Percentiles rank a stretch among this genome's conserved stretches.
These are phyloP conservation scores for Calameuta idolon DNA, from an alignment of 2,888 invertebrate genomes.

Conservation along the genomic window DNA sequence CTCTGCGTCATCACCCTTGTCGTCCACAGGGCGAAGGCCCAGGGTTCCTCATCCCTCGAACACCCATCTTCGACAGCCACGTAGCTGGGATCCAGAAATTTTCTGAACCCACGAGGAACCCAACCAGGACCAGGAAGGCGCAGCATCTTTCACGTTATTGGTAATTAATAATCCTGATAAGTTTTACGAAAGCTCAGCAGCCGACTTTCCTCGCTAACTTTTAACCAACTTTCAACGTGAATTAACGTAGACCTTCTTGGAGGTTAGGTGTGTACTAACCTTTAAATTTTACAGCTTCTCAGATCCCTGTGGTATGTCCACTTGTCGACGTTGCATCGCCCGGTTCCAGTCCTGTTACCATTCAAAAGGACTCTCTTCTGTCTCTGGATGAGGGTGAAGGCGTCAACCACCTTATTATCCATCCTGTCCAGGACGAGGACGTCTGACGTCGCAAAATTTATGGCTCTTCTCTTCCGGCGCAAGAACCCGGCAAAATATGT, in stretches of 20 bases:
- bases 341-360: not conserved
- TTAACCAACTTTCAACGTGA: not conserved
- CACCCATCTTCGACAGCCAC: not conserved
- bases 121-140: not conserved
- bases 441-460: not conserved
- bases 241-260: not conserved
- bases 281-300: not conserved
- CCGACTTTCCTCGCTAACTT: not conserved
- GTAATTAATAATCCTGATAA: not conserved
- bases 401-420: not conserved
- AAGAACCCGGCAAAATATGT: not conserved
- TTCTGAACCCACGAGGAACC: not conserved
- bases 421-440: not conserved
- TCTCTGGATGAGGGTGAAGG: not conserved
- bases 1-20: not conserved
- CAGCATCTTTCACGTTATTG: not conserved
- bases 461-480: not conserved
- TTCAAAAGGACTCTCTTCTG: not conserved
- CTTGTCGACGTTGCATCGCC: not conserved
- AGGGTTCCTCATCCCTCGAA: not conserved
- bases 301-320: not conserved
- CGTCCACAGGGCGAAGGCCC: not conserved
- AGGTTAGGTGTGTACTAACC: not conserved
- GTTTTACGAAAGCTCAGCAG: conserved; percentile 6
- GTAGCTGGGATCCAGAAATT: not conserved